phyloP scores from a whole-genome alignment of 2,888 invertebrate genomes.

The Malachius bipustulatus region DNA sequence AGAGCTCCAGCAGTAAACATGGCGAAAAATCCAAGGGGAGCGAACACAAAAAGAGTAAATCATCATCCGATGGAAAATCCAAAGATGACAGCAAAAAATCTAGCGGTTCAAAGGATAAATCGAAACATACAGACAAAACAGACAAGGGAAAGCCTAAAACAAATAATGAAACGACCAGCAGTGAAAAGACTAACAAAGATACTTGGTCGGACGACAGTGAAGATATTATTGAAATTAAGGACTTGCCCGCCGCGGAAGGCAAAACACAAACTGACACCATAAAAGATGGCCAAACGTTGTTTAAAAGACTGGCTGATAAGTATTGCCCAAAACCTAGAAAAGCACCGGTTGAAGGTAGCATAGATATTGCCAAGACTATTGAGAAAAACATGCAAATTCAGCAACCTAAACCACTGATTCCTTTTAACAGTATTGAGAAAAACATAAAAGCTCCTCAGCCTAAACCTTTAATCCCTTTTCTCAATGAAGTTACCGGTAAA shows the following conservation, averaged over 20 bases:
- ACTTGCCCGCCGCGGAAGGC: constrained; percentile 6
- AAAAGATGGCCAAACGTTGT: too few species aligned
- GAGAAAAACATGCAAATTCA: constrained; percentile 23
- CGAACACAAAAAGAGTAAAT: too few species aligned
- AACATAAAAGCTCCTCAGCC: constrained; percentile 21
- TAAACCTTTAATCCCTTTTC: constrained; percentile 14
- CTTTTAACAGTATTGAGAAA: constrained; percentile 23
- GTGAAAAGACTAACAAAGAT: constrained; percentile 11
- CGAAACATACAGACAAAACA: too few species aligned
- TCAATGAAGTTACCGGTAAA: constrained; percentile 6
- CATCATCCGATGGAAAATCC: too few species aligned
- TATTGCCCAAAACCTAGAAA: constrained; percentile 37
- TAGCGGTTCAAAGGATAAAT: too few species aligned
- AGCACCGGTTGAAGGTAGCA: constrained; percentile 27
- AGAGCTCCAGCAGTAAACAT: too few species aligned
- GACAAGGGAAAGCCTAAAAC: too few species aligned
- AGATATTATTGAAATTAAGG: background rate
- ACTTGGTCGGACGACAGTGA: background rate
- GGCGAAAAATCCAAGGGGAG: too few species aligned
- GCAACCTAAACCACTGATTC: constrained; percentile 16
- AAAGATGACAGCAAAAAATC: too few species aligned
- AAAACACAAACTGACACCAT: constrained; percentile 3
- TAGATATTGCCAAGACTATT: constrained; percentile 25
- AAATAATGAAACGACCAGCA: background rate
- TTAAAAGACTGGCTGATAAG: constrained; percentile 36